Conservation (phyloP, 2,888 invertebrate genomes). For the Ecdyonurus torrentis region DNA sequence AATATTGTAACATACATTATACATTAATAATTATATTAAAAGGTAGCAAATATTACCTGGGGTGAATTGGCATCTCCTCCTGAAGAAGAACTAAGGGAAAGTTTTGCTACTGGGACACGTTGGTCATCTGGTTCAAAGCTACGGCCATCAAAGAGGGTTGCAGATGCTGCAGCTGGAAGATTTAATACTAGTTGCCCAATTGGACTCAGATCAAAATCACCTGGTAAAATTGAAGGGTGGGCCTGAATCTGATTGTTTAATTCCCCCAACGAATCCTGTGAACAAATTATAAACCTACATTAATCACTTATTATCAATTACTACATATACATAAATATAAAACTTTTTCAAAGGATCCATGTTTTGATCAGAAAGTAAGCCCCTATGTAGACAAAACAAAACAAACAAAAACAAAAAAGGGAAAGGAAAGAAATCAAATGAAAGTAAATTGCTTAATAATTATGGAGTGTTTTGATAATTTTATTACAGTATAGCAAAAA, state of each 20-base stretch:
- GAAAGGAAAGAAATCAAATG: too few relatives aligned
- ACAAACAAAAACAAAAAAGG: too few relatives aligned
- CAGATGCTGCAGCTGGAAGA: conserved; percentile 31
- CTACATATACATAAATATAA: too few relatives aligned
- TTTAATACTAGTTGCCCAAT: conserved; percentile 56
- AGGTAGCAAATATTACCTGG: conserved; percentile 7
- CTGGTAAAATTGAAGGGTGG: conserved; percentile 82
- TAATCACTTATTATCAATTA: too few relatives aligned
- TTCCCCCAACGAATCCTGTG: conserved; percentile 75
- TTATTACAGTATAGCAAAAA: too few relatives aligned
- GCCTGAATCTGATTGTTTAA: conserved; percentile 72
- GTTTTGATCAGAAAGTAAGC: too few relatives aligned
- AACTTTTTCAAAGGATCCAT: too few relatives aligned
- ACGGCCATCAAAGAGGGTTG: background rate
- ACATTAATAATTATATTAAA: background rate
- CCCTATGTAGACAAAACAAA: too few relatives aligned
- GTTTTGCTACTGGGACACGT: conserved; percentile 56
- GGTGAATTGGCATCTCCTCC: conserved; percentile 8
- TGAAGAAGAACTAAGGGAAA: conserved; percentile 31
- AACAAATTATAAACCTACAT: too few relatives aligned
- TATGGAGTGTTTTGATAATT: too few relatives aligned
- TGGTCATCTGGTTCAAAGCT: conserved; percentile 50
- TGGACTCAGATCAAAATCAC: conserved; percentile 82
- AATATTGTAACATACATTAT: background rate
- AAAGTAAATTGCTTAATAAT: too few relatives aligned